These are phyloP conservation scores for Tetramorium bicarinatum DNA, from an alignment of 2,888 invertebrate genomes.

Conservation along the genomic window DNA sequence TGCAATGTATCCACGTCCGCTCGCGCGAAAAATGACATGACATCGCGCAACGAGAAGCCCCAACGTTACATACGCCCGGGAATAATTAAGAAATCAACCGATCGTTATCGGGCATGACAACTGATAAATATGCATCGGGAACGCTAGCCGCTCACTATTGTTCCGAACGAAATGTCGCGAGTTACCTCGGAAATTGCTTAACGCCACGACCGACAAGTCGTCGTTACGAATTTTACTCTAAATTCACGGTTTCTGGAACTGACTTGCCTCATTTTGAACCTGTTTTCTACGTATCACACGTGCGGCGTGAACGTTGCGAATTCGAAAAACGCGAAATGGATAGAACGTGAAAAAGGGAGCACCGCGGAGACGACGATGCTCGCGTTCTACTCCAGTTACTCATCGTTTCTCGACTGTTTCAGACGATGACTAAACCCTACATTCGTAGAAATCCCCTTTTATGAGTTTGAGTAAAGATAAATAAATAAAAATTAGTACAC, in stretches of 20 bases:
- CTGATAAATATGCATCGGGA: constrained; percentile 80
- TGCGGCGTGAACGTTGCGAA: constrained; percentile 15
- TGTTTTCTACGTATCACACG: not conserved
- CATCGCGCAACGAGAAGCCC: constrained; percentile 46
- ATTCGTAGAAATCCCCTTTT: not conserved
- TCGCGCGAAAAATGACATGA: constrained; percentile 59
- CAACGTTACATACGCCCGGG: constrained; percentile 42
- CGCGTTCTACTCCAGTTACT: constrained; percentile 37
- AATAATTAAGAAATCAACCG: constrained; percentile 78
- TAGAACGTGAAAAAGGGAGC: not conserved
- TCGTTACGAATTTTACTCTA: constrained; percentile 38
- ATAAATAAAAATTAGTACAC: not conserved
- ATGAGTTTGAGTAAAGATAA: not conserved
- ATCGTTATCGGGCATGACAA: constrained; percentile 80
- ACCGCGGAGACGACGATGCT: not conserved
- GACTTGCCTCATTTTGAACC: constrained; percentile 17
- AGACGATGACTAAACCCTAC: not conserved
- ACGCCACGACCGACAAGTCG: constrained; percentile 53
- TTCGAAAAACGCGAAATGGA: constrained; percentile 7
- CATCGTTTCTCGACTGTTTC: constrained; percentile 32
- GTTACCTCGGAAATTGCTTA: constrained; percentile 73
- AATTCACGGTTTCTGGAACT: constrained; percentile 46
- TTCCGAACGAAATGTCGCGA: constrained; percentile 62
- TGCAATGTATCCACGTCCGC: constrained; percentile 10
- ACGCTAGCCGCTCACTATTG: constrained; percentile 56